These are phyloP conservation scores for Papilio helenus DNA, from an alignment of 1,140 invertebrate genomes.

Conservation along the genomic window DNA sequence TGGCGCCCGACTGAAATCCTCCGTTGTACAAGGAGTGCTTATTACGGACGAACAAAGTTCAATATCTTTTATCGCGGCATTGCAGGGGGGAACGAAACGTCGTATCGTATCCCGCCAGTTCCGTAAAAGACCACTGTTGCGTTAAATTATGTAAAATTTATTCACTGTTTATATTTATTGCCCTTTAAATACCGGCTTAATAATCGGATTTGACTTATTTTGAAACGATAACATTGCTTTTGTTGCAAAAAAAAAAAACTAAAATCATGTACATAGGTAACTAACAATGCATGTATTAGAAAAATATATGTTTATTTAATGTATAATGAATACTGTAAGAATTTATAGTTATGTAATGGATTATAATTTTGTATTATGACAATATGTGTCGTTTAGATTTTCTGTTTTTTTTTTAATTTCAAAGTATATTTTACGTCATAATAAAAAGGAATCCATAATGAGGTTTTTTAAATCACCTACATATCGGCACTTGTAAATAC, in stretches of 20 bases:
- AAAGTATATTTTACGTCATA: too few relatives aligned
- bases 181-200: slow-evolving; percentile 57
- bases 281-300: too few relatives aligned
- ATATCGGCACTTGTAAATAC: too few relatives aligned
- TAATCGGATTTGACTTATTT: neutral
- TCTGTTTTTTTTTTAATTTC: neutral
- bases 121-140: slow-evolving; percentile 61
- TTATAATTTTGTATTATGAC: neutral
- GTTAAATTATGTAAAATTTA: slow-evolving; percentile 79
- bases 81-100: slow-evolving; percentile 71
- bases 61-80: slow-evolving; percentile 78
- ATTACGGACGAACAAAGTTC: slow-evolving; percentile 73
- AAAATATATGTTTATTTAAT: too few relatives aligned
- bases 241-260: too few relatives aligned
- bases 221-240: slow-evolving; percentile 44
- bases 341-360: too few relatives aligned
- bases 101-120: slow-evolving; percentile 61
- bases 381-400: too few relatives aligned
- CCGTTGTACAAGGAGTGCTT: slow-evolving; percentile 61
- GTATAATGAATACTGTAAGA: too few relatives aligned
- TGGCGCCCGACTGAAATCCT: slow-evolving; percentile 55
- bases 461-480: too few relatives aligned
- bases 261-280: too few relatives aligned
- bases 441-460: too few relatives aligned
- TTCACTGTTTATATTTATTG: slow-evolving; percentile 61